A percentile compares a stretch with the other conserved stretches of the same genome.
These are phyloP conservation scores for Drosophila micromelanica DNA, from an alignment of 1,140 invertebrate species.

Conservation along the genomic window DNA sequence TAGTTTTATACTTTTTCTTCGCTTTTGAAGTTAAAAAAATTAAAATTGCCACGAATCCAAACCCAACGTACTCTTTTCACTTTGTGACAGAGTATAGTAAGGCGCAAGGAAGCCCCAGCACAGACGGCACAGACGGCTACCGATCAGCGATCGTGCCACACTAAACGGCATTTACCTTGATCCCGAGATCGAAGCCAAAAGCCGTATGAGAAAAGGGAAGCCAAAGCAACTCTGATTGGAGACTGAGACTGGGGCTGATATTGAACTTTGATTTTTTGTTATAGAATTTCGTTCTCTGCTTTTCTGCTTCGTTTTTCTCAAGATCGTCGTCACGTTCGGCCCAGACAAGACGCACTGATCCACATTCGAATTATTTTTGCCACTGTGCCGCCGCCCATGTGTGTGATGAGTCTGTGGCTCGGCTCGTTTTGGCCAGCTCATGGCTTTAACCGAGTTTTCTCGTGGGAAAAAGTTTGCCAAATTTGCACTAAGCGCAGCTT, in stretches of 20 bases:
- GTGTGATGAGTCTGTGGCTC: conserved; percentile 58
- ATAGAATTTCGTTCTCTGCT: conserved; percentile 73
- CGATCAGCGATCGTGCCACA: conserved; percentile 76
- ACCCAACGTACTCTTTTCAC: too few relatives aligned
- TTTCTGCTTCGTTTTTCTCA: conserved; percentile 61
- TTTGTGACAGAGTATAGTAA: not conserved
- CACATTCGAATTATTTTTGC: conserved; percentile 34
- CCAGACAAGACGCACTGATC: conserved; percentile 60
- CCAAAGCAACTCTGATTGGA: conserved; percentile 51
- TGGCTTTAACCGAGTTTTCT: conserved; percentile 57
- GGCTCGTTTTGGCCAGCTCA: conserved; percentile 56
- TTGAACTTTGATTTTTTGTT: conserved; percentile 72
- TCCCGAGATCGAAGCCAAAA: conserved; percentile 49
- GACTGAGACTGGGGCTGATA: conserved; percentile 9
- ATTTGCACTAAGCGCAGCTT: conserved; percentile 52
- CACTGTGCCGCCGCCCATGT: conserved; percentile 53
- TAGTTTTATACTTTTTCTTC: too few relatives aligned
- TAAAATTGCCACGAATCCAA: too few relatives aligned
- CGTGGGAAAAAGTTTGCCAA: conserved; percentile 58
- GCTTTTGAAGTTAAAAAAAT: too few relatives aligned
- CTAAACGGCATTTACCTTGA: conserved; percentile 82
- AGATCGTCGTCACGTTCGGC: conserved; percentile 56
- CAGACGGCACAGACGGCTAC: conserved; percentile 50
- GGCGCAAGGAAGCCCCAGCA: conserved; percentile 67
- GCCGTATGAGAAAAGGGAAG: conserved; percentile 45